Percentiles rank a stretch among this genome's conserved stretches.
Conservation (phyloP, 2,888 invertebrate genomes). For the Exephanes ischioxanthus region DNA sequence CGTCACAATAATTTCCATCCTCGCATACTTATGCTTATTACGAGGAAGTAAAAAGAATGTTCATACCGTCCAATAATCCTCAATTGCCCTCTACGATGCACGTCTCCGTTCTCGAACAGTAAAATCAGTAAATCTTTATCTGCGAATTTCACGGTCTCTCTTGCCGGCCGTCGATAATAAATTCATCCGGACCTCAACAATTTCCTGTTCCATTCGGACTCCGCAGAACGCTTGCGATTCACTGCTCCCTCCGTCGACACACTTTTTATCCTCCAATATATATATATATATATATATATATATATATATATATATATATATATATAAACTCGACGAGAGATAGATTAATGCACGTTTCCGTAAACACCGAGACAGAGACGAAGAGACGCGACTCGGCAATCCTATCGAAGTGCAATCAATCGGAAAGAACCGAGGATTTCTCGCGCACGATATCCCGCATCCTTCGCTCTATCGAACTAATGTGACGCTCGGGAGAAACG, state of each 20-base stretch:
- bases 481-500: conserved; percentile 59
- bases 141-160: conserved; percentile 15
- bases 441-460: conserved; percentile 57
- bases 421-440: conserved; percentile 58
- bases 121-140: not conserved
- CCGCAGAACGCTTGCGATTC: conserved; percentile 38
- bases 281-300: not conserved
- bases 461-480: conserved; percentile 42
- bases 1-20: no score
- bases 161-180: conserved; percentile 30
- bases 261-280: conserved; percentile 1
- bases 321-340: conserved; percentile 41
- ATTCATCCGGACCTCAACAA: conserved; percentile 41
- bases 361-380: conserved; percentile 55
- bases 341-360: conserved; percentile 66
- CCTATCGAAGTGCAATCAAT: conserved; percentile 65
- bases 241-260: not conserved
- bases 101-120: not conserved
- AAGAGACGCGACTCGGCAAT: conserved; percentile 55
- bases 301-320: not conserved
- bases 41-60: not conserved
- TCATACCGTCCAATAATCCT: not conserved
- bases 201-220: conserved; percentile 18
- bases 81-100: not conserved
- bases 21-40: no score